Base-by-base conservation (phyloP, 37 sponge, comb jelly and placozoan species). In the Oopsacas minuta region DNA sequence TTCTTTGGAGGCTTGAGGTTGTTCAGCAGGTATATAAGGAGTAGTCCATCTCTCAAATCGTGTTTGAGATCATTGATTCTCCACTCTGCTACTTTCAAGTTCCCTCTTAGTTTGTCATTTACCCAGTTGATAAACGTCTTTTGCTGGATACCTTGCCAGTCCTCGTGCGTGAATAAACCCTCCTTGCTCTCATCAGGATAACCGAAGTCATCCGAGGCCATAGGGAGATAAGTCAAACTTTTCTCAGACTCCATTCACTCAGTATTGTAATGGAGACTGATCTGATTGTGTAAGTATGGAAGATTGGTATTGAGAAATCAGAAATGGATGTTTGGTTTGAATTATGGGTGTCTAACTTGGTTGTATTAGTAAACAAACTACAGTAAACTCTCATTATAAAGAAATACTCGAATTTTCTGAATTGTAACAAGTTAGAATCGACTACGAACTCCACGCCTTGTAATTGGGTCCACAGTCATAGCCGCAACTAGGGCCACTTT, bases 61-160 rank as follows among this genome's bases (percentile, higher is more conserved):
- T 39, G 83, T 23, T 88, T 82, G 28, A 97, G 83, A 83, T 88
- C 88, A 1, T 85, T 52, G 0, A 97, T 83, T 49, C 87, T 83
- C 37, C 69, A 52, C n/a, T 84, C 52, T 7, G 87, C 85, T 23
- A 82, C 83, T 37, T 89, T 89, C 22, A 53, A 36, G 23, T 87
- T 69, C 0, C 87, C 88, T 3, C 89, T 85, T 81, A 97, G 87
- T 36, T 89, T 82, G 85, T 87, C 90, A 89, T 97, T 97, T 51
- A 91, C 85, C 94, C 95, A 97, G 75, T 90, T 90, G 81, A 92
- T 93, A 84, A 97, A 93, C 36, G 99, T 97, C 23, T 52, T 85
- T 82, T 95, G 86, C 83, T 97, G 99, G 22, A 93, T 84, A 0
- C 86, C 36, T 53, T 93, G 91, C 99, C 99, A 97, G n/a, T 81